Conservation (phyloP, 2,888 invertebrate genomes). For the Philereme vetulata region DNA sequence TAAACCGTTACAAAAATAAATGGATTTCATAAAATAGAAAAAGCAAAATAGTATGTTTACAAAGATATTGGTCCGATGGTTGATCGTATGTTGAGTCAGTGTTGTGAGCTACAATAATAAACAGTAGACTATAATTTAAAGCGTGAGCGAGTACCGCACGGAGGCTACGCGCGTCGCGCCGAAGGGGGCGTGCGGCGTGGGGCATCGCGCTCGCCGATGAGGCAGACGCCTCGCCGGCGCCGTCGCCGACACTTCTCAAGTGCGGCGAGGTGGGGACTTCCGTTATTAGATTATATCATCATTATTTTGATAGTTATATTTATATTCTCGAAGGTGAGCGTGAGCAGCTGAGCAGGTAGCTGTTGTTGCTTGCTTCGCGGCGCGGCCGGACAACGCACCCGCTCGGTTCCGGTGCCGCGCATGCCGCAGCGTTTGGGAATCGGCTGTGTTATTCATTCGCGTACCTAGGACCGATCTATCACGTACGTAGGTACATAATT, state of each 20-base stretch:
- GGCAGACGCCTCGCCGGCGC: no score
- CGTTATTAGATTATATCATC: no score
- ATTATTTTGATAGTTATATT: no score
- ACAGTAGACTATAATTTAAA: background rate
- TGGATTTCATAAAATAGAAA: constrained; percentile 15
- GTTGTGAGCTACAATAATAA: background rate
- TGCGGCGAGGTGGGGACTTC: no score
- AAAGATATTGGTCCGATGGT: constrained; percentile 24
- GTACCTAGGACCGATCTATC: background rate
- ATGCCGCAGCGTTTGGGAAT: background rate
- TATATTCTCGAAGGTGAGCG: no score
- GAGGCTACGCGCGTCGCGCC: background rate
- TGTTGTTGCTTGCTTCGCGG: no score
- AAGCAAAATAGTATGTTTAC: constrained; percentile 17
- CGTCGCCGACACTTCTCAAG: no score
- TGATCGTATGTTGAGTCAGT: constrained; percentile 2
- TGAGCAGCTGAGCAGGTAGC: no score
- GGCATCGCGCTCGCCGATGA: no score
- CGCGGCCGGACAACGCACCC: no score
- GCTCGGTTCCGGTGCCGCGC: no score
- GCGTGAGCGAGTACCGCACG: background rate
- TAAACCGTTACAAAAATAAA: constrained; percentile 23
- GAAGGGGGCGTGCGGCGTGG: no score
- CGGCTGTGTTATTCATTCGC: background rate
- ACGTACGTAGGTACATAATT: constrained; percentile 9